A percentile compares a stretch with the other conserved stretches of the same genome.
Evolutionary conservation across 30 jellyfish, hydroid and myxozoan species (phyloP).

Genomic region (Aurelia aurita): DNA sequence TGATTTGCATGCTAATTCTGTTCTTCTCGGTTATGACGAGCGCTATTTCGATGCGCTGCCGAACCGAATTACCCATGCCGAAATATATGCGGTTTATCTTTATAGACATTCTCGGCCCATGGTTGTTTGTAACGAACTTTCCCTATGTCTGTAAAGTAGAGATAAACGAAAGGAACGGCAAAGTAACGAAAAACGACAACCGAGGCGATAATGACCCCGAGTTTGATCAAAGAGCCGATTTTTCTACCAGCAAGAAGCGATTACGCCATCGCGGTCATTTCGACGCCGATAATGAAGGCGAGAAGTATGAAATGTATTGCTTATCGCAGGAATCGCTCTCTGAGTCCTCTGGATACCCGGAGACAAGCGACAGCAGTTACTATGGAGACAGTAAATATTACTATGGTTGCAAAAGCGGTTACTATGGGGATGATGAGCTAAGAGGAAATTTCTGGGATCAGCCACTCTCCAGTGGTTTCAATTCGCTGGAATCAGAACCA

Average conservation of each 20-base stretch:
- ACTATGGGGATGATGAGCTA: not conserved
- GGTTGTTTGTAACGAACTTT: slow-evolving; percentile 18
- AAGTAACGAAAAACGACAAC: not conserved
- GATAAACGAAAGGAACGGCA: not conserved
- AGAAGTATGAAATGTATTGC: slow-evolving; percentile 15
- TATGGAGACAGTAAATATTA: slow-evolving; percentile 13
- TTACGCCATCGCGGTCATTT: not conserved
- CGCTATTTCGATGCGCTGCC: slow-evolving; percentile 57
- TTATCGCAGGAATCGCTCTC: slow-evolving; percentile 24
- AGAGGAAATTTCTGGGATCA: slow-evolving; percentile 8
- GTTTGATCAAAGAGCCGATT: not conserved
- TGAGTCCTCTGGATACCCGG: slow-evolving; percentile 74
- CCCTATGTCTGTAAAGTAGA: not conserved
- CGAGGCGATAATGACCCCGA: slow-evolving; percentile 3
- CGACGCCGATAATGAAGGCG: slow-evolving; percentile 24
- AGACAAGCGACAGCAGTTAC: slow-evolving; percentile 57
- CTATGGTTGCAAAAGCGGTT: slow-evolving; percentile 1
- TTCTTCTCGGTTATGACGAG: slow-evolving; percentile 35
- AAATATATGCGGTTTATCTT: slow-evolving; percentile 21
- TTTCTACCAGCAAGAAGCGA: slow-evolving; percentile 1
- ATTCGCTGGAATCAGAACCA: slow-evolving; percentile 31
- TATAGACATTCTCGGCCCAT: slow-evolving; percentile 53
- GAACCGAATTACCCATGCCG: slow-evolving; percentile 44
- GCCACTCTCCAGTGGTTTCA: slow-evolving; percentile 44
- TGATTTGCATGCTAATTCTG: slow-evolving; percentile 67